Percentiles rank a stretch among this genome's conserved stretches.
Conservation (phyloP, 2,888 invertebrate genomes). For the Acronicta leporina region DNA sequence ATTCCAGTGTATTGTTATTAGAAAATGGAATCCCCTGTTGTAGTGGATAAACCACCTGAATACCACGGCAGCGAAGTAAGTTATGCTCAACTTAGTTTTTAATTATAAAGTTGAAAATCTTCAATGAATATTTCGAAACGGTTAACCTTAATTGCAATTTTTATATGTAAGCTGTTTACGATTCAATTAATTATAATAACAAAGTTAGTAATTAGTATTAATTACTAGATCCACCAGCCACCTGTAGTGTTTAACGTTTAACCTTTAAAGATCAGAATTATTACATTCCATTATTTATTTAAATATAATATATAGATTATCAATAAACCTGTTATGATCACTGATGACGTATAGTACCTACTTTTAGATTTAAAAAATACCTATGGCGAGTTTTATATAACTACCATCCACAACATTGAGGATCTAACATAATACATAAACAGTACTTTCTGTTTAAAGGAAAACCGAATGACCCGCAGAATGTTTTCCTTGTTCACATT, state of each 20-base stretch:
- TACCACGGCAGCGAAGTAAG: slow-evolving; percentile 89
- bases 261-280: too few relatives aligned
- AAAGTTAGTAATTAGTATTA: too few relatives aligned
- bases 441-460: slow-evolving; percentile 21
- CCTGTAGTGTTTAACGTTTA: too few relatives aligned
- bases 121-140: neutral
- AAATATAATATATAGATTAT: too few relatives aligned
- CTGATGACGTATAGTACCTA: neutral
- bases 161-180: too few relatives aligned
- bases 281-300: too few relatives aligned
- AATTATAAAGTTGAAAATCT: neutral
- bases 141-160: too few relatives aligned
- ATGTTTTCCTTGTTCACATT: slow-evolving; percentile 59
- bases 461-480: slow-evolving; percentile 51
- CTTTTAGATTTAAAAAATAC: neutral
- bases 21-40: slow-evolving; percentile 90
- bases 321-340: neutral
- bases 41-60: slow-evolving; percentile 90
- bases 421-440: slow-evolving; percentile 26
- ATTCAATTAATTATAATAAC: too few relatives aligned
- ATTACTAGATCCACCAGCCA: too few relatives aligned
- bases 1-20: slow-evolving; percentile 75
- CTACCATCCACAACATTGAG: slow-evolving; percentile 16
- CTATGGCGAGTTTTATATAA: neutral
- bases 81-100: slow-evolving; percentile 32